Base-by-base conservation (phyloP, 2,113 vertebrate genomes). In the Rhagologus leucostigma region DNA sequence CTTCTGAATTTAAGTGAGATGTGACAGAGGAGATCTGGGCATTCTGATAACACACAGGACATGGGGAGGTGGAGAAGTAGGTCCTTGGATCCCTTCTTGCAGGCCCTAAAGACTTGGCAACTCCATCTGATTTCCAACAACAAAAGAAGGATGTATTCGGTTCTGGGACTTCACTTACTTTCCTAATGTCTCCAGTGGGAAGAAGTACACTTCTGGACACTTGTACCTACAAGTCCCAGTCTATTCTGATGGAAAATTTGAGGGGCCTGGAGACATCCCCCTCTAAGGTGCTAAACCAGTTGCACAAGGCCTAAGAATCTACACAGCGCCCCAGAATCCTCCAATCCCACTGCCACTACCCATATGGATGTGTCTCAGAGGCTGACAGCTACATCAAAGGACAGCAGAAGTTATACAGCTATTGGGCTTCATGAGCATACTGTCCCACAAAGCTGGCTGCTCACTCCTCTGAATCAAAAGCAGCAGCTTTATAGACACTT, bases 401-500 rank as follows among this genome's bases (percentile, higher is more conserved):
- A 37, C 19, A 83, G 49, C 1, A 2, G 70, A 59, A 75, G 21
- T 74, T 60, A 23, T 4, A 65, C 8, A 71, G 2, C 24, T 47
- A 17, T 63, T 75, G 2, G 21, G 9, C 18, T 93, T 80, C 65
- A 46, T 14, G n/a, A n/a, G 9, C 20, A 21, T 39, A 13, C 7
- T 74, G 18, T 49, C n/a, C 10, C n/a, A 73, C n/a, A 68, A 89
- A 74, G 21, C 30, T 49, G 16, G 15, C 26, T 84, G 20, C 24
- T 16, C 15, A 41, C 39, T 90, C 47, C 16, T 79, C 73, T 77
- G 52, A 79, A 89, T n/a, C 6, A 86, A 89, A 94, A 57, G 57
- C 17, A 84, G 57, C 59, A 86, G 26, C 35, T 96, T 84, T 70
- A 70, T 52, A 81, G 56, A 95, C 33, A 33, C 26, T 64, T 44